Evolutionary conservation across 2,888 invertebrate species (phyloP), one percentile per base, ranked within the genome.

Genomic region (Cryptosula pallasiana): DNA sequence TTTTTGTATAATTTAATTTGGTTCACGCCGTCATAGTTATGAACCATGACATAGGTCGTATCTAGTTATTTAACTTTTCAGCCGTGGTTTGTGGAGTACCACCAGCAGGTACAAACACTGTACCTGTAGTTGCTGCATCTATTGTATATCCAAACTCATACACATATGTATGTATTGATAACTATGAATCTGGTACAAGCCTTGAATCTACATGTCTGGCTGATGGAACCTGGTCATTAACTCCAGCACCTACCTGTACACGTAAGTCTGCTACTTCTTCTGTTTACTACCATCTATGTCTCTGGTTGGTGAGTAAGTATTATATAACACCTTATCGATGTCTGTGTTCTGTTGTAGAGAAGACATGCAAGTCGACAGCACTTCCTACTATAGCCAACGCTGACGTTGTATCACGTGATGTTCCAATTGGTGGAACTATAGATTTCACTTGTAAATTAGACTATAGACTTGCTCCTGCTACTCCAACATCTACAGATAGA

Each of bases 71-170:
- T 45, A 45, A 57, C 5, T 25, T 23, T 63, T 13, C 27, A 63
- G 63, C 63, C n/a, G 63, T 63, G 63, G 34, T 32, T 9, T 63
- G 63, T 63, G 63, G 63, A 63, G 63, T 63, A 5, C 63, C 63
- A 9, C 27, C 63, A 20, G 5, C 63, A 16, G 63, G 63, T 32
- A 63, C 63, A 3, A 63, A 63, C 32, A 63, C 63, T 13, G 27
- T 13, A 32, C 63, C 63, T 32, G 63, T 63, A 2, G 32, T 63
- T 20, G 32, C 63, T 32, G 29, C 63, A 5, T 25, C 63, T n/a
- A 63, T 63, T 27, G 27, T 20, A 27, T 63, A 63, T 27, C 63
- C 63, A 5, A 27, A 27, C 27, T 13, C 63, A 5, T 63, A 63
- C 32, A 25, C 32, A 5, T 63, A 63, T 27, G 63, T 32, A 9